These are phyloP conservation scores for Cinara cedri DNA, from an alignment of 2,888 invertebrate species.

Conservation along the genomic window DNA sequence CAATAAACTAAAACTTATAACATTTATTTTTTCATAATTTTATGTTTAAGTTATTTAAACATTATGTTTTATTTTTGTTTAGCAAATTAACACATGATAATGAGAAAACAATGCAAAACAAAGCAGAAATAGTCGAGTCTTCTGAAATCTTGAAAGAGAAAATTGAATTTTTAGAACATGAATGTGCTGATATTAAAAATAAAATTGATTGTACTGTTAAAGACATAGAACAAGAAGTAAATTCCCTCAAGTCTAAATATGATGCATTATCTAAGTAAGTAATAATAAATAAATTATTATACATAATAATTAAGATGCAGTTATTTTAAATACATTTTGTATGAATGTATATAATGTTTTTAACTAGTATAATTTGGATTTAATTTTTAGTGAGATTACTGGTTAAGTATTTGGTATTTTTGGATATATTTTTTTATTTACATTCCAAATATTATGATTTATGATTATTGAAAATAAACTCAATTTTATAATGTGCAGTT, in stretches of 20 bases:
- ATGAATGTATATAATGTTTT: too few relatives aligned
- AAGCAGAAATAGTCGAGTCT: slow-evolving; percentile 12
- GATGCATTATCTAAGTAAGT: slow-evolving; percentile 38
- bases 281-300: not conserved
- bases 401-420: too few relatives aligned
- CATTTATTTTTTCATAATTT: too few relatives aligned
- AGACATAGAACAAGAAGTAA: slow-evolving; percentile 31
- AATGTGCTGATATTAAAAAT: slow-evolving; percentile 41
- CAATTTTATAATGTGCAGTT: too few relatives aligned
- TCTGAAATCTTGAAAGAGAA: slow-evolving; percentile 36
- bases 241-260: slow-evolving; percentile 22
- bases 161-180: slow-evolving; percentile 41
- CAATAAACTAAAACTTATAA: too few relatives aligned
- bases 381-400: too few relatives aligned
- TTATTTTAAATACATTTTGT: too few relatives aligned
- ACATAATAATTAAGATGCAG: not conserved
- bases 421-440: too few relatives aligned
- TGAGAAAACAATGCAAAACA: slow-evolving; percentile 23
- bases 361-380: too few relatives aligned
- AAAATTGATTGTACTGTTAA: slow-evolving; percentile 29
- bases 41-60: not conserved
- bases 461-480: too few relatives aligned
- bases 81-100: slow-evolving; percentile 27
- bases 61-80: not conserved
- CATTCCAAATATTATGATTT: too few relatives aligned